Percentiles rank a stretch among this genome's conserved stretches.
phyloP scores from a whole-genome alignment of 2,888 invertebrate genomes.

The Ditula angustiorana region DNA sequence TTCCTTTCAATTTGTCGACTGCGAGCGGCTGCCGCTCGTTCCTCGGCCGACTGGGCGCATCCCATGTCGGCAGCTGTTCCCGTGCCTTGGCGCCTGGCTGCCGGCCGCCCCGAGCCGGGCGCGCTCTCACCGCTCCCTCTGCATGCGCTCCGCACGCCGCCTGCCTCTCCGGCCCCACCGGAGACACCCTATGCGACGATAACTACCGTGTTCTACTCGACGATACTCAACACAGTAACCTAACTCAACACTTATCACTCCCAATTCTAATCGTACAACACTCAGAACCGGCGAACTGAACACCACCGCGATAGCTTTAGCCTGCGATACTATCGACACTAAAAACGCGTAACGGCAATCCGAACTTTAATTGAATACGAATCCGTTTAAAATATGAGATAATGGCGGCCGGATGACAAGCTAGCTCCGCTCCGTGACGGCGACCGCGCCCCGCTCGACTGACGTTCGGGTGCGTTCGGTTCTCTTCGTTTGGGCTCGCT shows the following conservation, averaged over 20 bases:
- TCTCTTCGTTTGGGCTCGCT: constrained; percentile 79
- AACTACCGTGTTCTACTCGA: constrained; percentile 46
- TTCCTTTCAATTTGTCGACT: constrained; percentile 99
- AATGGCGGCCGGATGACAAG: constrained; percentile 87
- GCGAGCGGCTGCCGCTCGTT: constrained; percentile 98
- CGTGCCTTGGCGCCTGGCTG: constrained; percentile 80
- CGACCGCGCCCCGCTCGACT: constrained; percentile 87
- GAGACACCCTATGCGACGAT: constrained; percentile 79
- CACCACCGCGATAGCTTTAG: constrained; percentile 51
- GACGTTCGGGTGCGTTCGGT: constrained; percentile 82
- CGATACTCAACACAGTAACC: constrained; percentile 76
- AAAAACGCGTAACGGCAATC: constrained; percentile 70
- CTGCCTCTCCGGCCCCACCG: constrained; percentile 76
- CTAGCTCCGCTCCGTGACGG: constrained; percentile 86
- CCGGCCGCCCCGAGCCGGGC: constrained; percentile 85
- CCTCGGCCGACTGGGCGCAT: constrained; percentile 99
- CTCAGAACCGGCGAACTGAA: constrained; percentile 42
- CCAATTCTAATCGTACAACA: constrained; percentile 47
- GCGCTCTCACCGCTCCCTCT: constrained; percentile 87
- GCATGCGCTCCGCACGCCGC: constrained; percentile 81
- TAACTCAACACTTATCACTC: constrained; percentile 77
- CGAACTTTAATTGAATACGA: constrained; percentile 80
- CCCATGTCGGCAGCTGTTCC: constrained; percentile 92
- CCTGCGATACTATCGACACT: constrained; percentile 63
- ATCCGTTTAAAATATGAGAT: constrained; percentile 85